phyloP scores from a whole-genome alignment of 2,797 vertebrate species.

The Hoplostethus mediterraneus region DNA sequence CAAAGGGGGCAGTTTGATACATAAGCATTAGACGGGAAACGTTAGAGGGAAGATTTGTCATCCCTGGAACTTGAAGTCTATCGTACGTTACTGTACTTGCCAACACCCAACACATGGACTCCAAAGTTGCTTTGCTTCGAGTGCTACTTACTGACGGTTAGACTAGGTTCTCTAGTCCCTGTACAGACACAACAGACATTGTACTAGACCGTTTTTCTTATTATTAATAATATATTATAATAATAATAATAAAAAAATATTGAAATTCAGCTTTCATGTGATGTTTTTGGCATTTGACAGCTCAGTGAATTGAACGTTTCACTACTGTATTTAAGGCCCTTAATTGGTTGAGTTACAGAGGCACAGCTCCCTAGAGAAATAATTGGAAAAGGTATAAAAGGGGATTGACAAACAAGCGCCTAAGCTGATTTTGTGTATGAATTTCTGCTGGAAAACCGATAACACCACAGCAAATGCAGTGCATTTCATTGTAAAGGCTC shows the following conservation, averaged over 20 bases:
- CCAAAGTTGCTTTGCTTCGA: slow-evolving; percentile 32
- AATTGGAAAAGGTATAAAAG: not conserved
- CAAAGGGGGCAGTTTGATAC: not conserved
- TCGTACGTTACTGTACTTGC: slow-evolving; percentile 33
- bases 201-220: not conserved
- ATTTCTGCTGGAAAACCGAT: not conserved
- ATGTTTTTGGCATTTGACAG: not conserved
- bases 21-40: fast-evolving
- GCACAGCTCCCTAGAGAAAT: not conserved
- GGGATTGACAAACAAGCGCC: no score
- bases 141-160: slow-evolving; percentile 12
- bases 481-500: not conserved
- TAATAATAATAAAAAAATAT: no score
- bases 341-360: not conserved
- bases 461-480: not conserved
- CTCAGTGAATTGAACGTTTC: not conserved
- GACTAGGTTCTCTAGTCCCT: not conserved
- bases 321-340: not conserved
- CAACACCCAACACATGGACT: slow-evolving; percentile 57
- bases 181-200: not conserved
- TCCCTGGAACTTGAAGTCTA: slow-evolving; percentile 11
- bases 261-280: not conserved
- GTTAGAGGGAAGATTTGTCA: not conserved
- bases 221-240: not conserved
- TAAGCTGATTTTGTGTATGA: not conserved